Base-by-base conservation (phyloP, 2,888 invertebrate species). In the Agonum fuliginosum region DNA sequence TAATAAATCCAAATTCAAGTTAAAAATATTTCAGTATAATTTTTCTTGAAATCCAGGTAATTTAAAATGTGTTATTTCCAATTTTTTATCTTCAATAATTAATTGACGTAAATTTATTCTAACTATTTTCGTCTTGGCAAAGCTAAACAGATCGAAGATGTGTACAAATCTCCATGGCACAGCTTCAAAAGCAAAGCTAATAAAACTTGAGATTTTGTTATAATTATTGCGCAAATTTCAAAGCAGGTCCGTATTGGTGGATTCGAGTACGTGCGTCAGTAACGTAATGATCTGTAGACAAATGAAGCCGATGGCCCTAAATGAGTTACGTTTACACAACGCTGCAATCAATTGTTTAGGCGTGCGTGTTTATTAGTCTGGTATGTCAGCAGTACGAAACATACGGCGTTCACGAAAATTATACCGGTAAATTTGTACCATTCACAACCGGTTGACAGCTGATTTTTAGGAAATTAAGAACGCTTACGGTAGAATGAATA, bases 151-250 rank as follows among this genome's bases (percentile, higher is more conserved):
- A 65, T 65, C 20, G 30, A 17, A 30, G 17, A 65, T 37, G 43
- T 71, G 71, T 30, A 71, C 48, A 71, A 51, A 71, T 48, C 71
- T 51, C 17, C 17, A 24, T 71, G 51, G 71, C 71, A 71, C 10
- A 14, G 34, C 48, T 48, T 71, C 71, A 71, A 71, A 71, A 69
- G 24, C 43, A 8, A 12, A 1, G n/a, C 43, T 46, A 41, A 22
- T 69, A 46, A 69, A 71, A 71, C 48, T 71, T 48, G 71, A 70
- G 70, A 70, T 70, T 70, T 70, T 70, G 70, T 70, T 70, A 70
- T 24, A 70, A 70, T 48, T 27, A 70, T 70, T 70, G 30, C 71
- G 71, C 19, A 71, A 43, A 51, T 71, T 30, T 14, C 14, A 46
- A 3, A 12, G 17, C 17, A 46, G 46, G 19, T 17, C 46, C 46